Base-by-base conservation (phyloP, 2,113 vertebrate genomes). In the Egretta garzetta region DNA sequence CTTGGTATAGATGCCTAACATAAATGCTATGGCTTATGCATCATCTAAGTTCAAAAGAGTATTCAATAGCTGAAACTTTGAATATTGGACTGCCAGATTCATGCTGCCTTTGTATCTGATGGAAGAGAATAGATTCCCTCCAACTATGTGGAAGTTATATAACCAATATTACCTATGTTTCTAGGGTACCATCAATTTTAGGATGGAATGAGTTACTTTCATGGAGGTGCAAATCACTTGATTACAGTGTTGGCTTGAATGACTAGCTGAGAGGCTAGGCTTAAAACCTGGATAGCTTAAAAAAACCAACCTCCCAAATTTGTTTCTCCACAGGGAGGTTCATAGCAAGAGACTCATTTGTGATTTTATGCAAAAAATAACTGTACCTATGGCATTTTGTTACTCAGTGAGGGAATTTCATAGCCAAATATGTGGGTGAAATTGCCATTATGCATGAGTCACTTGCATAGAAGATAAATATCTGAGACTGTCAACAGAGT, bases 401-500 rank as follows among this genome's bases (percentile, higher is more conserved):
- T 85, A 47, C 47, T 88, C 62, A 62, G 3, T 37, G 62, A 90
- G 55, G 26, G 32, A 79, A 90, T 91, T 93, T 91, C 77, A 68
- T 76, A 70, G 53, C 22, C 43, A 90, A 85, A 56, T 27, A 80
- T 68, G 85, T n/a, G 60, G 33, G 21, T 73, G 60, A 81, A 89
- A 88, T 47, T 85, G 58, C 52, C 41, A 41, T 27, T 85, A 45
- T 28, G 30, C 14, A 15, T 91, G 92, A 96, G 49, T 82, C 91
- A 91, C 30, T 80, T 14, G 8, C 4, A 0, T 55, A 77, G 49
- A 79, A 93, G 49, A 90, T 80, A 91, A 95, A 91, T 91, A 87
- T 63, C 76, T 82, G 22, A 82, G 67, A 82, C 72, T 95, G 86
- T 91, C 94, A 96, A 77, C 82, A 88, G 41, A 83, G 85, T 94